Evolutionary conservation across 2,113 vertebrate genomes (phyloP).

Genomic region (Anguilla rostrata): DNA sequence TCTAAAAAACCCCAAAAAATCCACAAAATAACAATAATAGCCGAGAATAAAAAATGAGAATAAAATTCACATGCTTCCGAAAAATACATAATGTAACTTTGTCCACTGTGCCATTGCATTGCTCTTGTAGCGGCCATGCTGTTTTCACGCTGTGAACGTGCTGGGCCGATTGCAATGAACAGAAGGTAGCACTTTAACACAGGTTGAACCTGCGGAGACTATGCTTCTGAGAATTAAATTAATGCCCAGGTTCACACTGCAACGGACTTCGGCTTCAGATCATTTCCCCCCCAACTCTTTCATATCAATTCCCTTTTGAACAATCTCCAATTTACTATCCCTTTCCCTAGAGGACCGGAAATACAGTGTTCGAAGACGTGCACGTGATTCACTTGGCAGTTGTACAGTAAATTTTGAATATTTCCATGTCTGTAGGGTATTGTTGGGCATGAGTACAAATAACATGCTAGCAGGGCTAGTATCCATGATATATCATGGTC

Average conservation of each 20-base stretch:
- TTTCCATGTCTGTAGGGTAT: no score
- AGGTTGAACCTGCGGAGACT: neutral
- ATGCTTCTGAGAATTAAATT: neutral
- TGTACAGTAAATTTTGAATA: no score
- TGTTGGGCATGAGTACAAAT: neutral
- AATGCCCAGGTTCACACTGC: neutral
- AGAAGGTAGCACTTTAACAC: conserved; percentile 3
- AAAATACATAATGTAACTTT: neutral
- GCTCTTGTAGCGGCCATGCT: neutral
- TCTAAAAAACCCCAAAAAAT: no score
- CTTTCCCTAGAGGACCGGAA: neutral
- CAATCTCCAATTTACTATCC: neutral
- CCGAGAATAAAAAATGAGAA: neutral
- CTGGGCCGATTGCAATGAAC: neutral
- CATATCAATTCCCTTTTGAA: neutral
- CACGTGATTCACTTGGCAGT: neutral
- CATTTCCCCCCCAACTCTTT: neutral
- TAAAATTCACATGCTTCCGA: neutral
- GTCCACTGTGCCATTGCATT: neutral
- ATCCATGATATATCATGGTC: no score
- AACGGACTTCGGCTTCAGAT: neutral
- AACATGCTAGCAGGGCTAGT: neutral
- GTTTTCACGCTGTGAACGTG: neutral
- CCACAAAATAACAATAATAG: no score
- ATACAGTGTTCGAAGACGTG: neutral